A percentile compares a stretch with the other conserved stretches of the same genome.
phyloP scores from a whole-genome alignment of 2,113 vertebrate genomes.

The Hippoglossus stenolepis region DNA sequence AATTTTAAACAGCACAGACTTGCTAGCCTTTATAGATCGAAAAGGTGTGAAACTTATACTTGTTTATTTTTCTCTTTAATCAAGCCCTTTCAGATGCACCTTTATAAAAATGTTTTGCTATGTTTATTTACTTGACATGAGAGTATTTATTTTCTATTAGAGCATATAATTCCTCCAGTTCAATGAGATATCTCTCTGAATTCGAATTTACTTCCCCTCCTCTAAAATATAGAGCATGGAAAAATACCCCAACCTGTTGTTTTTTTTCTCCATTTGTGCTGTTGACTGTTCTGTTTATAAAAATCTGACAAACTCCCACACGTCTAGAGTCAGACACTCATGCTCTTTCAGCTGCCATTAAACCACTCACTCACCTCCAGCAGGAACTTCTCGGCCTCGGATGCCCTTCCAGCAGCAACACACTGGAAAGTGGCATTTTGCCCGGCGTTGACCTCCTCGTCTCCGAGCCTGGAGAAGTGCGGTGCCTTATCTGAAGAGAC shows the following conservation, averaged over 20 bases:
- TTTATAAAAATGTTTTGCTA: no score
- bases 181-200: no score
- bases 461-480: constrained; percentile 94
- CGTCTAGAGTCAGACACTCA: background rate
- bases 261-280: background rate
- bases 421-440: constrained; percentile 98
- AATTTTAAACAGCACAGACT: background rate
- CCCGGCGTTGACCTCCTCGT: constrained; percentile 96
- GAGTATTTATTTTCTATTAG: no score
- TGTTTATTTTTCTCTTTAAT: no score
- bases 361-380: constrained; percentile 90
- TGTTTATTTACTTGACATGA: no score
- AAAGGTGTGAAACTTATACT: no score
- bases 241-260: background rate
- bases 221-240: background rate
- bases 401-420: constrained; percentile 89
- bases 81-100: no score
- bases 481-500: constrained; percentile 90
- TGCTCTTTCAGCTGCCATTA: constrained; percentile 2
- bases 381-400: constrained; percentile 90
- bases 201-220: no score
- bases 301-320: constrained; percentile 1
- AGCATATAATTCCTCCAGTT: no score
- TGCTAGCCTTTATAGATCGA: background rate
- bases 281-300: constrained; percentile 3